A percentile compares a stretch with the other conserved stretches of the same genome.
These are phyloP conservation scores for Patiria pectinifera DNA, from an alignment of 53 echinoderm and acorn worm species.

Conservation along the genomic window DNA sequence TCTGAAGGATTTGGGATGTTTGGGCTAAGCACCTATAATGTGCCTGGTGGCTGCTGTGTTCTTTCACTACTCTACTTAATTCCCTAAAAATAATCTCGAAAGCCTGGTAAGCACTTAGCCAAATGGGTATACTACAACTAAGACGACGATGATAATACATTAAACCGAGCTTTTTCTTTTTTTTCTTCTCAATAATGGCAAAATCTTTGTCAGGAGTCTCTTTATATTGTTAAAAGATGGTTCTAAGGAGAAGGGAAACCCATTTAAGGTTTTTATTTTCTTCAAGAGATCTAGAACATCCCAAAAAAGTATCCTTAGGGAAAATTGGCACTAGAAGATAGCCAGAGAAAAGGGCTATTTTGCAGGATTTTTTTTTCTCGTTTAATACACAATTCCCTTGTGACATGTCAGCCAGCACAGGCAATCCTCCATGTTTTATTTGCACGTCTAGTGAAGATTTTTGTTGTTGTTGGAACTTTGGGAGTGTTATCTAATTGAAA, in stretches of 20 bases:
- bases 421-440: slow-evolving; percentile 7
- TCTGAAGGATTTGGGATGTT: too few species aligned
- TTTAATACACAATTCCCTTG: background rate
- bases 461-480: slow-evolving; percentile 22
- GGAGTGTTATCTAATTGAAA: slow-evolving; percentile 34
- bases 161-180: too few species aligned
- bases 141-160: too few species aligned
- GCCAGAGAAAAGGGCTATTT: background rate
- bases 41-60: too few species aligned
- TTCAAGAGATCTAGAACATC: background rate
- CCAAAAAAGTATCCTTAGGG: background rate
- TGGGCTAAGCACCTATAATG: too few species aligned
- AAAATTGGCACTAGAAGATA: background rate
- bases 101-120: too few species aligned
- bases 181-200: too few species aligned
- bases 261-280: background rate
- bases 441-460: slow-evolving; percentile 30
- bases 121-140: too few species aligned
- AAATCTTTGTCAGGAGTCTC: too few species aligned
- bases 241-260: background rate
- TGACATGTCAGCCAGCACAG: background rate
- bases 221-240: too few species aligned
- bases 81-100: too few species aligned
- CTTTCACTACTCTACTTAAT: too few species aligned
- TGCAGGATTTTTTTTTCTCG: background rate